Conservation (phyloP, 2,113 vertebrate genomes). For the Halcyon malimbica region DNA sequence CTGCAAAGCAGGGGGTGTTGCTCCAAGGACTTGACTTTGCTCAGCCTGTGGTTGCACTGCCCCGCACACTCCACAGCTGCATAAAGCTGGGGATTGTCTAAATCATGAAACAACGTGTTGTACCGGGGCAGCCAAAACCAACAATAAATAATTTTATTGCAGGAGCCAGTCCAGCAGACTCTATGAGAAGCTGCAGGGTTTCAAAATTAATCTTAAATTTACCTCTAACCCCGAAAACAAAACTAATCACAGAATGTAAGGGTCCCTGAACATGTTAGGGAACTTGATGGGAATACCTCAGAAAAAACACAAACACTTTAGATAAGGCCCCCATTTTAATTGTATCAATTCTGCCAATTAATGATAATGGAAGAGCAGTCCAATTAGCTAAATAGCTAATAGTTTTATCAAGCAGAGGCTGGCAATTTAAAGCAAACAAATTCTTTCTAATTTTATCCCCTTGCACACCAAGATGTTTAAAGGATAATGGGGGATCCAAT, state of each 20-base stretch:
- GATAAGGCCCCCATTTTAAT: conserved; percentile 82
- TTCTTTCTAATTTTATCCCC: conserved; percentile 86
- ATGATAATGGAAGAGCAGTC: conserved; percentile 86
- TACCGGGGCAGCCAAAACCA: conserved; percentile 15
- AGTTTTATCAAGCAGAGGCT: conserved; percentile 86
- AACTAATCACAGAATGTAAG: conserved; percentile 75
- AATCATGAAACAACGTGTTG: not conserved
- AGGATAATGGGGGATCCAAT: conserved; percentile 85
- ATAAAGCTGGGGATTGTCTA: not conserved
- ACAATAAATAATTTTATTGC: conserved; percentile 13
- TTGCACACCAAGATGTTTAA: conserved; percentile 84
- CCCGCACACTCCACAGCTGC: not conserved
- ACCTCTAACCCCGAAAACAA: conserved; percentile 74
- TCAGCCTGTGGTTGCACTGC: not conserved
- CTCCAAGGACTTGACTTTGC: not conserved
- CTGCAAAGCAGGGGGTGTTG: not conserved
- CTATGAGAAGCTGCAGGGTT: conserved; percentile 52
- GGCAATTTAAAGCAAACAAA: conserved; percentile 86
- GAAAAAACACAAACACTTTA: conserved; percentile 78
- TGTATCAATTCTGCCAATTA: conserved; percentile 87
- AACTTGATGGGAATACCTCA: conserved; percentile 73
- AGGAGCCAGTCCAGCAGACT: conserved; percentile 51
- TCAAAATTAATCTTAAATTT: conserved; percentile 77
- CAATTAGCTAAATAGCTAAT: conserved; percentile 86
- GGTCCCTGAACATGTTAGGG: conserved; percentile 68